Evolutionary conservation across 1,140 invertebrate genomes (phyloP).

Genomic region (Drosophila gunungcola): DNA sequence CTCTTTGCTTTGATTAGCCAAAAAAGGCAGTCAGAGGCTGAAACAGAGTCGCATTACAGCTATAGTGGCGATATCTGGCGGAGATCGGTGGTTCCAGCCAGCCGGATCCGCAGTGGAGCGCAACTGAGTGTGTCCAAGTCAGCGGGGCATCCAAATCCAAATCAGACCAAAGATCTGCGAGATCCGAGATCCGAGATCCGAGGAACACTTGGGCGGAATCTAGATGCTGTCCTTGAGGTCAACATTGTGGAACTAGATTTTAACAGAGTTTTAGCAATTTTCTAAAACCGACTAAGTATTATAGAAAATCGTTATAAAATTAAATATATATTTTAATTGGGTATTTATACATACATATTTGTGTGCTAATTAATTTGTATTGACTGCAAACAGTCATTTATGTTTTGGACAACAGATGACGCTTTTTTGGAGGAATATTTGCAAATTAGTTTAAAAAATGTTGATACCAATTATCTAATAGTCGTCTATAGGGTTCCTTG

Average conservation of each 20-base stretch:
- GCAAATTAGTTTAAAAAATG: too few relatives aligned
- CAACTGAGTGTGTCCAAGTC: constrained; percentile 42
- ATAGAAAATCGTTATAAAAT: too few relatives aligned
- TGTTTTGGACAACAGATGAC: too few relatives aligned
- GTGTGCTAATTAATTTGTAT: too few relatives aligned
- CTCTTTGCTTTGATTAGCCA: constrained; percentile 28
- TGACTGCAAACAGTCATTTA: too few relatives aligned
- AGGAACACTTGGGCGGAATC: neutral
- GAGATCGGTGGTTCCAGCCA: constrained; percentile 11
- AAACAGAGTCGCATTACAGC: constrained; percentile 9
- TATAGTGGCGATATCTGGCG: constrained; percentile 14
- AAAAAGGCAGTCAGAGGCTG: constrained; percentile 7
- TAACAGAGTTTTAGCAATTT: neutral
- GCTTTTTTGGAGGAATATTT: too few relatives aligned
- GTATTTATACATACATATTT: too few relatives aligned
- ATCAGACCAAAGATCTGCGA: constrained; percentile 29
- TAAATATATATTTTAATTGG: too few relatives aligned
- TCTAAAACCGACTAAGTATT: too few relatives aligned
- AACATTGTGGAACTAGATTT: neutral
- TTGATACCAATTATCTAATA: too few relatives aligned
- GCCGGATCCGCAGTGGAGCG: constrained; percentile 22
- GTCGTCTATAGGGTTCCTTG: too few relatives aligned
- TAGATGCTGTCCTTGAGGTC: neutral
- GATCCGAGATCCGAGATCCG: neutral
- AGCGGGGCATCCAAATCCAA: constrained; percentile 31